Evolutionary conservation across 2,113 vertebrate genomes (phyloP).

Genomic region (Piprites chloris): DNA sequence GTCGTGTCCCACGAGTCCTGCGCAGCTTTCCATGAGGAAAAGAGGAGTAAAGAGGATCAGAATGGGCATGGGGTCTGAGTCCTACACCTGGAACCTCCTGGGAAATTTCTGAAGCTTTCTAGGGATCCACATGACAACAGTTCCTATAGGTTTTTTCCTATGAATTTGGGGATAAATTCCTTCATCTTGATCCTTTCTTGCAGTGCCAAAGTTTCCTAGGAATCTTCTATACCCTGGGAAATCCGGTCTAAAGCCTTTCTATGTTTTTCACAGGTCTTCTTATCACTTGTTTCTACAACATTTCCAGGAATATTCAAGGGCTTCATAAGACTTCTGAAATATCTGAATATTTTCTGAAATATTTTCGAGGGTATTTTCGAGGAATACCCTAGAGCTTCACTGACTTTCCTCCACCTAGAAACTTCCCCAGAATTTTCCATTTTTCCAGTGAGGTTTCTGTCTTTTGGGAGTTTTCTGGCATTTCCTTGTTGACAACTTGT

Average conservation of each 20-base stretch:
- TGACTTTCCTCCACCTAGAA: not conserved
- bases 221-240: not conserved
- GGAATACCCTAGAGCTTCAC: not conserved
- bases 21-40: not conserved
- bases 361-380: too few species aligned
- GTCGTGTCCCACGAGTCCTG: rapidly evolving
- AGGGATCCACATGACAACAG: not conserved
- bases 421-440: not conserved
- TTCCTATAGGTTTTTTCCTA: rapidly evolving
- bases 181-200: not conserved
- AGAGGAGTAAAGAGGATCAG: not conserved
- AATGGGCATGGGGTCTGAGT: rapidly evolving
- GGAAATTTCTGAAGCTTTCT: not conserved
- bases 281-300: not conserved
- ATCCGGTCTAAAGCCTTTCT: not conserved
- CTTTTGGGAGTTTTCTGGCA: not conserved
- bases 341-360: too few species aligned
- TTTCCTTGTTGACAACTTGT: not conserved
- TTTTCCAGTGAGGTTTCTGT: not conserved
- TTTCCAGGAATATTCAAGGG: not conserved
- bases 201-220: not conserved
- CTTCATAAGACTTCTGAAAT: not conserved
- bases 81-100: not conserved
- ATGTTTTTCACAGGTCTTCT: not conserved
- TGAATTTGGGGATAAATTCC: not conserved